These are phyloP conservation scores for Drosophila ezoana DNA, from an alignment of 2,888 invertebrate genomes.

Conservation along the genomic window DNA sequence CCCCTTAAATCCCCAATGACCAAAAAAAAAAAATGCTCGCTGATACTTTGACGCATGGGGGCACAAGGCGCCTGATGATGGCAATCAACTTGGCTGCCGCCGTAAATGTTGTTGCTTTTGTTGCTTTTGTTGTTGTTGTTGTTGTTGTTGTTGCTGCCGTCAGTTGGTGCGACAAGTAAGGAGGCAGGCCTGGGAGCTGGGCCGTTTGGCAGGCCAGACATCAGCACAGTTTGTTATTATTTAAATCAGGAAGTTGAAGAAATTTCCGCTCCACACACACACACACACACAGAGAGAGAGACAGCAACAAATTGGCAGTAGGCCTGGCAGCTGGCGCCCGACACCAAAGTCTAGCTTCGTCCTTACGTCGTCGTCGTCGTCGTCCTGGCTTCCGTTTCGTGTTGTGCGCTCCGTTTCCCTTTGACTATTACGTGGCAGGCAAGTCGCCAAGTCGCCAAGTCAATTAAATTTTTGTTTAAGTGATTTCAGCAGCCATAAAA, in stretches of 20 bases:
- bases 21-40: constrained; percentile 18
- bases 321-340: constrained; percentile 21
- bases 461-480: constrained; percentile 78
- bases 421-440: constrained; percentile 42
- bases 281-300: no score
- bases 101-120: constrained; percentile 15
- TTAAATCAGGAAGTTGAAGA: constrained; percentile 83
- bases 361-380: constrained; percentile 15
- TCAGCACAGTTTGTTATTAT: constrained; percentile 75
- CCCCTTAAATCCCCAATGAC: constrained; percentile 9
- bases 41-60: constrained; percentile 45
- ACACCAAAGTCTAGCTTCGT: constrained; percentile 9
- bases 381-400: constrained; percentile 66
- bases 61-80: constrained; percentile 48
- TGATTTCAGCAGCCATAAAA: constrained; percentile 76
- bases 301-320: constrained; percentile 6
- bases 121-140: constrained; percentile 16
- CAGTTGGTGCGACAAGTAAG: constrained; percentile 73
- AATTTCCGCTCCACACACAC: constrained; percentile 77
- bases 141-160: constrained; percentile 42
- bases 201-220: constrained; percentile 27
- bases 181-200: not conserved
- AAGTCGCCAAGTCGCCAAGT: constrained; percentile 51
- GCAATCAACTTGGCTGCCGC: constrained; percentile 44
- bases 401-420: constrained; percentile 59